Evolutionary conservation across 2,113 vertebrate genomes (phyloP).

Genomic region (Hippopotamus amphibius): DNA sequence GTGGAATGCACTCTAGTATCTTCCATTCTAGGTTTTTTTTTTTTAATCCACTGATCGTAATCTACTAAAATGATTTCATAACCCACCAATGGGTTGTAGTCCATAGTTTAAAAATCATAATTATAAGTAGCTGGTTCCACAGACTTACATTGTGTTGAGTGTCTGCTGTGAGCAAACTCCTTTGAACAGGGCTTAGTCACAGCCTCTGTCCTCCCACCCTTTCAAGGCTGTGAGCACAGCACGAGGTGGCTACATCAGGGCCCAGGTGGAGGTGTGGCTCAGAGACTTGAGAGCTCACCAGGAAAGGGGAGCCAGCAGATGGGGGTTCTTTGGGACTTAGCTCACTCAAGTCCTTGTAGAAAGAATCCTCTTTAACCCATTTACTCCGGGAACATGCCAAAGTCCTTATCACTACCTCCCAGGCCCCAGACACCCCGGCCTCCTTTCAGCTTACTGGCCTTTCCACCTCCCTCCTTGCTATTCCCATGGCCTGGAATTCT

Average conservation of each 20-base stretch:
- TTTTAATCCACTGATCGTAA: not conserved
- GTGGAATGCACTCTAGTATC: not conserved
- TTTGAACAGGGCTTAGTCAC: not conserved
- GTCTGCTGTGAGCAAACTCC: not conserved
- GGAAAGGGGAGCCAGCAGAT: not conserved
- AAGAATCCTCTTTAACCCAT: not conserved
- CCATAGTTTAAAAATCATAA: conserved; percentile 12
- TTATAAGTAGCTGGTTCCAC: not conserved
- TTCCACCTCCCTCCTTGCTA: not conserved
- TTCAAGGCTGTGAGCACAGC: not conserved
- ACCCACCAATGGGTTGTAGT: not conserved
- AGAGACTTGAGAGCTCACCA: not conserved
- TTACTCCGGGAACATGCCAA: not conserved
- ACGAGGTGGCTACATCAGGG: not conserved
- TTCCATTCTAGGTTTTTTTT: not conserved
- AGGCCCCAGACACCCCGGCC: not conserved
- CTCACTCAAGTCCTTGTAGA: not conserved
- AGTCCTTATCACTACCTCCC: not conserved
- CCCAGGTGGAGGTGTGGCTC: not conserved
- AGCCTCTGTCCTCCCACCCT: not conserved
- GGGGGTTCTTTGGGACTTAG: not conserved
- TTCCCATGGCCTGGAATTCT: not conserved
- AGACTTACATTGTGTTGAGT: not conserved
- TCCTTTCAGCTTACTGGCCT: not conserved
- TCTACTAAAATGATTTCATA: not conserved